phyloP scores from a whole-genome alignment of 2,888 invertebrate genomes.

The Drosophila cognata region DNA sequence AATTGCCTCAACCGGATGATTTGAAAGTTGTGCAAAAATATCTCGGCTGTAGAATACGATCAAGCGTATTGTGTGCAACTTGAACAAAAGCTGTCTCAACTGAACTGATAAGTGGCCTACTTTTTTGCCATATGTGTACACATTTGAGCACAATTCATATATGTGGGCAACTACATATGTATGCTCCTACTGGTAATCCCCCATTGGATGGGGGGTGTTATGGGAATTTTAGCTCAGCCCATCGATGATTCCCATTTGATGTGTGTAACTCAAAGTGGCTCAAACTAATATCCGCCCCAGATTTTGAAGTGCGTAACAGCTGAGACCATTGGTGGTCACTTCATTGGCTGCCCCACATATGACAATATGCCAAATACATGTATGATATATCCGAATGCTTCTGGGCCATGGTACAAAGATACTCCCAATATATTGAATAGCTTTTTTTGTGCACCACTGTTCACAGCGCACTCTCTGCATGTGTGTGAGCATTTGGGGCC shows the following conservation, averaged over 20 bases:
- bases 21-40: background rate
- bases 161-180: background rate
- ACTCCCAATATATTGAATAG: conserved; percentile 17
- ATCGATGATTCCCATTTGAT: conserved; percentile 13
- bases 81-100: background rate
- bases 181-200: background rate
- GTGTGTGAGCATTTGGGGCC: conserved; percentile 8
- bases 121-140: no score
- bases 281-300: conserved; percentile 43
- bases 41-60: background rate
- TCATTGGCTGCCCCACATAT: conserved; percentile 59
- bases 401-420: conserved; percentile 1
- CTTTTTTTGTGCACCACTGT: conserved; percentile 3
- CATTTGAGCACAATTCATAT: background rate
- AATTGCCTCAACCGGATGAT: background rate
- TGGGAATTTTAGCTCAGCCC: conserved; percentile 11
- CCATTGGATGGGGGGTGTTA: background rate
- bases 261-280: conserved; percentile 20
- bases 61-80: background rate
- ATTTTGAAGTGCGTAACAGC: conserved; percentile 27
- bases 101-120: background rate
- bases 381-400: conserved; percentile 38
- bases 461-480: conserved; percentile 5
- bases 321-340: conserved; percentile 67
- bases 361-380: conserved; percentile 56